phyloP scores from a whole-genome alignment of 2,113 vertebrate species.

The Amphiprion percula region DNA sequence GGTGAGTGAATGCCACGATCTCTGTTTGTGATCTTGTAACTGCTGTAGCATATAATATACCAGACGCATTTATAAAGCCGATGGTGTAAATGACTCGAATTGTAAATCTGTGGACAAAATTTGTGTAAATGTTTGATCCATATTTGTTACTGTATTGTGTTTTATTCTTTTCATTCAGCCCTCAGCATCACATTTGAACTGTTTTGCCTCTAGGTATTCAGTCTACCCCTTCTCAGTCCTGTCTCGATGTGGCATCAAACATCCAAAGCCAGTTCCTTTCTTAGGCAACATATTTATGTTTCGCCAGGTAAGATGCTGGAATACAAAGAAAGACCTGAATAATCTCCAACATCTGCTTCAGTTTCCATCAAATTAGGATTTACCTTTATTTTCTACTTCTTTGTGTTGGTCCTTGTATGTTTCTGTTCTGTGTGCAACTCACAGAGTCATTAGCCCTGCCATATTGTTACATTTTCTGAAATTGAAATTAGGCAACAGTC shows the following conservation, averaged over 20 bases:
- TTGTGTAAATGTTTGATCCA: not conserved
- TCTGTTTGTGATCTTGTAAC: not conserved
- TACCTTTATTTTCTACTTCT: not conserved
- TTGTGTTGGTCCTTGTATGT: not conserved
- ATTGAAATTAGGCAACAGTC: not conserved
- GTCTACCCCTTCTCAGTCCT: slow-evolving; percentile 87
- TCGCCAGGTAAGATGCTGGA: slow-evolving; percentile 83
- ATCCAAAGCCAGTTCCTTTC: slow-evolving; percentile 91
- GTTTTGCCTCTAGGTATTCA: slow-evolving; percentile 88
- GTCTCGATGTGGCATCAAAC: slow-evolving; percentile 87
- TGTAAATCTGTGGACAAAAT: not conserved
- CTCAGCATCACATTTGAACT: not conserved
- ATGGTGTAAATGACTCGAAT: not conserved
- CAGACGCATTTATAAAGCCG: not conserved
- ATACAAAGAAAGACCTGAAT: rapidly evolving
- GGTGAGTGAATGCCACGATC: slow-evolving; percentile 82
- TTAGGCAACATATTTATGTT: slow-evolving; percentile 92
- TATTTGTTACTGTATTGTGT: not conserved
- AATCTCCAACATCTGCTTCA: not conserved
- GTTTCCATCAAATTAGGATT: not conserved
- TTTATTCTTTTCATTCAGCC: not conserved
- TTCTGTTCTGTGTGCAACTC: not conserved
- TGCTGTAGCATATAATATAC: too few species aligned
- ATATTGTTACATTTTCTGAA: not conserved
- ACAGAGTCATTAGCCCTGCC: not conserved